These are phyloP conservation scores for Drosophila baimaii DNA, from an alignment of 1,140 invertebrate genomes.

Conservation along the genomic window DNA sequence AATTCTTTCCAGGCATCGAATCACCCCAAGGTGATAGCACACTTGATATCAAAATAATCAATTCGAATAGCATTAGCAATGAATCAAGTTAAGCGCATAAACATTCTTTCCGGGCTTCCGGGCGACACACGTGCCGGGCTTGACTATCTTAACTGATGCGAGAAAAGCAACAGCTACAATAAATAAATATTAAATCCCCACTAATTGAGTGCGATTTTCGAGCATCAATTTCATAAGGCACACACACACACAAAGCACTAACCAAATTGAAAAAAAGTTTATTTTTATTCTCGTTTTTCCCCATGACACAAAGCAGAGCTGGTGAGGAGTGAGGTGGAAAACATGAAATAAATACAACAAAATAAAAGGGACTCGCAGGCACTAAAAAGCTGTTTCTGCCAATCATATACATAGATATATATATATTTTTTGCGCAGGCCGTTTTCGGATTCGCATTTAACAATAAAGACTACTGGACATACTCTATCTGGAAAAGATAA, in stretches of 20 bases:
- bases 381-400: constrained; percentile 80
- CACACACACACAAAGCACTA: constrained; percentile 59
- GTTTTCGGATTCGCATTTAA: constrained; percentile 30
- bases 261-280: constrained; percentile 71
- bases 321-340: constrained; percentile 39
- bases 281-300: constrained; percentile 44
- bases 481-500: constrained; percentile 9
- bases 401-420: constrained; percentile 68
- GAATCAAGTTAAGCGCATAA: constrained; percentile 66
- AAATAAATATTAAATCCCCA: constrained; percentile 80
- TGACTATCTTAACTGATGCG: constrained; percentile 18
- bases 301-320: constrained; percentile 6
- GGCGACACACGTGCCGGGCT: constrained; percentile 50
- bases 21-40: background rate
- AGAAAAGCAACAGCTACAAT: constrained; percentile 56
- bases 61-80: constrained; percentile 60
- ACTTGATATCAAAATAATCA: background rate
- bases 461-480: constrained; percentile 47
- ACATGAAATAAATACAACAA: constrained; percentile 69
- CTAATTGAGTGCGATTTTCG: constrained; percentile 82
- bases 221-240: constrained; percentile 80
- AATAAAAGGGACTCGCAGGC: constrained; percentile 59
- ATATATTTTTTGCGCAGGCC: constrained; percentile 48
- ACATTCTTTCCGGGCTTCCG: constrained; percentile 41
- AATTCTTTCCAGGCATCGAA: background rate